Conservation (phyloP, 1,140 invertebrate species). For the Pollicipes pollicipes region DNA sequence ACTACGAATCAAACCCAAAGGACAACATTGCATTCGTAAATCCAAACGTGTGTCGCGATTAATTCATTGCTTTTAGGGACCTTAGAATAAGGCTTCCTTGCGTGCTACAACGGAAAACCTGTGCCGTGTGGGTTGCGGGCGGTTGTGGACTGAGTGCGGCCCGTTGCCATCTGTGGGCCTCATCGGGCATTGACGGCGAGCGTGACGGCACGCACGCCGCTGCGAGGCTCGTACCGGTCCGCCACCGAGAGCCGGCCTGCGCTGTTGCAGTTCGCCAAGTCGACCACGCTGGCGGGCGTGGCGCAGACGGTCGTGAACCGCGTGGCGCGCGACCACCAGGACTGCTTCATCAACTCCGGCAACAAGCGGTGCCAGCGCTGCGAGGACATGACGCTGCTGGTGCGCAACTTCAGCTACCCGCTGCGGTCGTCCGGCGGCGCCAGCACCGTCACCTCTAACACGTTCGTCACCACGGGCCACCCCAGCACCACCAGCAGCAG, state of each 20-base stretch:
- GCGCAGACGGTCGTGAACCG: constrained; percentile 74
- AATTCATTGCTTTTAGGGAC: too few relatives aligned
- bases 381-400: constrained; percentile 65
- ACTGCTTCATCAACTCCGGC: constrained; percentile 41
- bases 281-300: constrained; percentile 58
- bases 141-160: too few relatives aligned
- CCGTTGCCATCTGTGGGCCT: background rate
- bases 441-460: background rate
- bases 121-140: too few relatives aligned
- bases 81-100: background rate
- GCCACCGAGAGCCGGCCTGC: background rate
- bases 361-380: constrained; percentile 31
- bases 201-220: background rate
- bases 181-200: background rate
- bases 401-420: constrained; percentile 70
- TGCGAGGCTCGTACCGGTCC: background rate
- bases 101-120: too few relatives aligned
- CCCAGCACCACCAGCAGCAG: background rate
- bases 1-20: too few relatives aligned
- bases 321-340: constrained; percentile 62
- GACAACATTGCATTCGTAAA: too few relatives aligned
- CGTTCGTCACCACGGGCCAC: background rate
- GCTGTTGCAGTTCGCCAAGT: constrained; percentile 48
- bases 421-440: constrained; percentile 36
- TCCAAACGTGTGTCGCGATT: too few relatives aligned